Evolutionary conservation across 2,888 invertebrate species (phyloP).

Genomic region (Cephus spinipes): DNA sequence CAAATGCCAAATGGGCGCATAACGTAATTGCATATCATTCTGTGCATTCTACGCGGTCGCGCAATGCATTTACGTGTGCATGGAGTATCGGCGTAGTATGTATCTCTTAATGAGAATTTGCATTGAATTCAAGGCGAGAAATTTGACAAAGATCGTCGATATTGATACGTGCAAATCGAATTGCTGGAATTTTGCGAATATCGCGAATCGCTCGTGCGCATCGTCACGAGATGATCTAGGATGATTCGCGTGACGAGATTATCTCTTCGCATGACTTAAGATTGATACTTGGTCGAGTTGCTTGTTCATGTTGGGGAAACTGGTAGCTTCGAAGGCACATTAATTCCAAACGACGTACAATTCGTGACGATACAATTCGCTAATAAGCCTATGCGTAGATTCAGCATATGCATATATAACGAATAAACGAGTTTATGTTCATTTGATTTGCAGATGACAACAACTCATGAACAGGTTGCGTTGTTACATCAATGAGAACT

Average conservation of each 20-base stretch:
- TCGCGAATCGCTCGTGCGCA: not conserved
- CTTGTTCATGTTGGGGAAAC: slow-evolving; percentile 15
- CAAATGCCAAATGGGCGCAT: not conserved
- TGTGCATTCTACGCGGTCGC: not conserved
- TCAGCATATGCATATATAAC: slow-evolving; percentile 9
- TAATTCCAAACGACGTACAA: not conserved
- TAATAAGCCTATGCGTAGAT: slow-evolving; percentile 1
- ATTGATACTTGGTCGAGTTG: slow-evolving; percentile 30
- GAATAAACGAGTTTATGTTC: no score
- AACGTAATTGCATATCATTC: not conserved
- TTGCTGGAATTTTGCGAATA: not conserved
- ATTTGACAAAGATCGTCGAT: not conserved
- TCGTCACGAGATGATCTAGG: slow-evolving; percentile 30
- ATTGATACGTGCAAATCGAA: not conserved
- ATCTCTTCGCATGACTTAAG: slow-evolving; percentile 36
- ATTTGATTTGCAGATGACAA: no score
- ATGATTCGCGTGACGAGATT: slow-evolving; percentile 26
- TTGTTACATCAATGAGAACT: not conserved
- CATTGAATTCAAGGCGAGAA: not conserved
- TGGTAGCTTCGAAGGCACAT: not conserved
- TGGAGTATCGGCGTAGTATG: not conserved
- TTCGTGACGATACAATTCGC: not conserved
- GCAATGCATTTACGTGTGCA: not conserved
- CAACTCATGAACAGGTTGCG: not conserved
- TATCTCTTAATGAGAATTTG: not conserved